Evolutionary conservation across 2,797 vertebrate genomes (phyloP).

Genomic region (Megaceryle alcyon): DNA sequence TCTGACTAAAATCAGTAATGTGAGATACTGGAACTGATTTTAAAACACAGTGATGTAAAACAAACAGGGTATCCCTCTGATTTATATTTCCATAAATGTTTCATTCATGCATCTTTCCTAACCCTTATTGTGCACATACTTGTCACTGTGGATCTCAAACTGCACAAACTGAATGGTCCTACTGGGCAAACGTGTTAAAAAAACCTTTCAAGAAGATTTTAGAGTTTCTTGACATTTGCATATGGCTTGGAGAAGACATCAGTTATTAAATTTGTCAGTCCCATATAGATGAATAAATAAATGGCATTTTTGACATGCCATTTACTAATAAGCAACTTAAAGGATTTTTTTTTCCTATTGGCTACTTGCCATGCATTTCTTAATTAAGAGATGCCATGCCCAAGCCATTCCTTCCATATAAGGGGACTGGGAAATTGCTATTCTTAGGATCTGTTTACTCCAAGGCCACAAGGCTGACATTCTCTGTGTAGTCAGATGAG

Average conservation of each 20-base stretch:
- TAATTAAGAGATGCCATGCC: slow-evolving; percentile 22
- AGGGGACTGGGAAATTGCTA: not conserved
- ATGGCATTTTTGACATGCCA: not conserved
- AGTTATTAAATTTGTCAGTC: not conserved
- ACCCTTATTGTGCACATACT: not conserved
- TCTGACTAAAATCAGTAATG: not conserved
- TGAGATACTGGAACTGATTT: not conserved
- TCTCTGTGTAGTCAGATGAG: fast-evolving
- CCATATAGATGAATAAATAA: not conserved
- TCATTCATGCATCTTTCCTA: not conserved
- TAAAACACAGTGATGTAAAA: not conserved
- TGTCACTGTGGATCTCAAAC: not conserved
- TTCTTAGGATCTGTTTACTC: not conserved
- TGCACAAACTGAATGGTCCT: not conserved
- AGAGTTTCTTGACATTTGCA: not conserved
- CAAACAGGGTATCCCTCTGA: not conserved
- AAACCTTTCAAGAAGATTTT: not conserved
- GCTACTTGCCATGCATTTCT: not conserved
- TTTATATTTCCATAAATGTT: not conserved
- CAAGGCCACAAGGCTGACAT: not conserved
- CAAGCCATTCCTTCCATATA: not conserved
- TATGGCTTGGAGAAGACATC: not conserved
- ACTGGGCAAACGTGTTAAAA: not conserved
- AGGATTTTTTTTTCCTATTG: not conserved
- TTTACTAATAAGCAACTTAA: not conserved